Evolutionary conservation across 2,888 invertebrate genomes (phyloP).

Genomic region (Aleiodes testaceus): DNA sequence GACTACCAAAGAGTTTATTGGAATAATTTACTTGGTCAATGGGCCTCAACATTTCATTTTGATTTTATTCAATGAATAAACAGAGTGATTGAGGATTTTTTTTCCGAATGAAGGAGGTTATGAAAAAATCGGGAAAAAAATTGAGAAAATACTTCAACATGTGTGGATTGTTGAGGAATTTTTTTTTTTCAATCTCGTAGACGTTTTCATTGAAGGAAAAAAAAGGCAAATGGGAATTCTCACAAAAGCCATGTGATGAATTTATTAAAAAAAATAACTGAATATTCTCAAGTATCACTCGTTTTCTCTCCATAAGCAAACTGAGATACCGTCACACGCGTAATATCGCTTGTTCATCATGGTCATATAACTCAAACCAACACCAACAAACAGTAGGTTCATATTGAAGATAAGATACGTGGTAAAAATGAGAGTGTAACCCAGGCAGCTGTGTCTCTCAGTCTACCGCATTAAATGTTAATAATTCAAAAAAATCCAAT

Average conservation of each 20-base stretch:
- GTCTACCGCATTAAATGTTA: constrained; percentile 12
- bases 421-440: constrained; percentile 39
- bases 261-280: too few relatives aligned
- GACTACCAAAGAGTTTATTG: constrained; percentile 19
- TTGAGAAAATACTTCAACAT: too few relatives aligned
- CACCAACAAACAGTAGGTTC: constrained; percentile 31
- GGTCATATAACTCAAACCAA: constrained; percentile 47
- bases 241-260: too few relatives aligned
- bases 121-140: too few relatives aligned
- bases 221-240: too few relatives aligned
- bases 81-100: too few relatives aligned
- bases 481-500: constrained; percentile 24
- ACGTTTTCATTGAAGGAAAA: too few relatives aligned
- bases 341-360: constrained; percentile 51
- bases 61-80: too few relatives aligned
- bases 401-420: constrained; percentile 49
- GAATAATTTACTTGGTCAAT: constrained; percentile 19
- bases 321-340: constrained; percentile 41
- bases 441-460: constrained; percentile 25
- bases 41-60: neutral
- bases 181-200: too few relatives aligned
- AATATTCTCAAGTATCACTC: too few relatives aligned
- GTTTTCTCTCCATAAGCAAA: neutral
- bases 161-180: too few relatives aligned
- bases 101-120: too few relatives aligned